Evolutionary conservation across 2,113 vertebrate genomes (phyloP), one percentile per base, ranked within the genome.

Genomic region (Brachionichthys hirsutus): DNA sequence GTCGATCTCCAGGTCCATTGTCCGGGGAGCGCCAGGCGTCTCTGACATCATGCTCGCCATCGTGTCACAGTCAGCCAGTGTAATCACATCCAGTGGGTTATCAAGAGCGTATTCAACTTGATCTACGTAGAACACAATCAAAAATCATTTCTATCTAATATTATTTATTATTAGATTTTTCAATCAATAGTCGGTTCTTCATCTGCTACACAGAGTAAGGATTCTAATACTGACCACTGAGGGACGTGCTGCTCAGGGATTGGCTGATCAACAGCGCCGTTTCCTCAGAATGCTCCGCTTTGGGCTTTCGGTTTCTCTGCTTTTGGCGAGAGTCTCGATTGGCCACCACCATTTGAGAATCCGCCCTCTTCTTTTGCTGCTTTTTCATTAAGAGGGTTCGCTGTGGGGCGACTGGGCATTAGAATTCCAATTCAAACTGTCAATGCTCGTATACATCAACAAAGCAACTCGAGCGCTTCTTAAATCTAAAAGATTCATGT

Each of bases 1-100:
- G 24, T 88, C 83, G 15, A 66, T 48, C 16, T 86, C 70, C 40
- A 89, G 20, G 65, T 86, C 55, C 44, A 83, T 77, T 18, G 16
- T 85, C 49, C 79, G 88, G 15, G 80, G 70, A 20, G 73, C 35
- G 3, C 22, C 18, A 0, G 70, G 74, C 46, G 53, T 77, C 53
- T 81, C 73, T 17, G 46, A 36, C 2, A 5, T 56, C 30, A 45
- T 4, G 16, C 22, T 66, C 10, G 53, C 40, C 12, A 59, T 59
- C 51, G 67, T 4, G 38, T 71, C 76, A 14, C 70, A 55, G 53
- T 91, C 88, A 12, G 81, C 88, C 40, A 92, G 54, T 18, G 67
- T 87, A 55, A 92, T 90, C 73, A 89, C 89, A 24, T 91, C 92
- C 76, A 92, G 35, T 8, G 88, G 83, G 62, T 89, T 89, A 45